A percentile compares a stretch with the other conserved stretches of the same genome.
These are phyloP conservation scores for Watsonalla cultraria DNA, from an alignment of 2,888 invertebrate genomes.

Conservation along the genomic window DNA sequence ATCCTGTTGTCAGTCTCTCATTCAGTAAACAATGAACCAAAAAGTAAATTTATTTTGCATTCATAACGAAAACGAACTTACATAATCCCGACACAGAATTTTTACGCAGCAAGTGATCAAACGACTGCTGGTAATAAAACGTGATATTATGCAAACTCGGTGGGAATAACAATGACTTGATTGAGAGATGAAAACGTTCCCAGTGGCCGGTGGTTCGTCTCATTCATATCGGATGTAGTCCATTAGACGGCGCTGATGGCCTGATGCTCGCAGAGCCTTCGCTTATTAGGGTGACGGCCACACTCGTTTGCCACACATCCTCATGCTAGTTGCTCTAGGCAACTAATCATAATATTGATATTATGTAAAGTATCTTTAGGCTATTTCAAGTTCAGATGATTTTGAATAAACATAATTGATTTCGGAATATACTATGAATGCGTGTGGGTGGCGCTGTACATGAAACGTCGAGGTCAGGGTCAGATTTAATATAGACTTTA, in stretches of 20 bases:
- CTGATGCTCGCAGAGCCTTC: constrained; percentile 23
- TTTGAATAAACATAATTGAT: too few relatives aligned
- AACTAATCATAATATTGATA: background rate
- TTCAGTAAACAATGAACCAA: too few relatives aligned
- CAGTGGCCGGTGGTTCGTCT: constrained; percentile 8
- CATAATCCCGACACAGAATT: background rate
- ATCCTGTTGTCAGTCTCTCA: too few relatives aligned
- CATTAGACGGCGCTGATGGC: constrained; percentile 13
- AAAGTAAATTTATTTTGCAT: background rate
- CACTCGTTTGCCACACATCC: constrained; percentile 21
- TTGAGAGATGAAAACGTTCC: constrained; percentile 5
- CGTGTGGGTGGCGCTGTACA: too few relatives aligned
- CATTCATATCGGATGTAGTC: constrained; percentile 23
- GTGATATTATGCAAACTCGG: background rate
- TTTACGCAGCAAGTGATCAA: background rate
- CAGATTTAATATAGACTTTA: too few relatives aligned
- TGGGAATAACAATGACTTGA: background rate
- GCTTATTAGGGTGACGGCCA: constrained; percentile 27
- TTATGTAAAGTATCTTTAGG: background rate
- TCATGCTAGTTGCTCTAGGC: constrained; percentile 3
- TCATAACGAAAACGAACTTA: background rate
- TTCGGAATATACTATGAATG: too few relatives aligned
- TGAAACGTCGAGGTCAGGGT: too few relatives aligned
- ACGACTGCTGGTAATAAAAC: background rate
- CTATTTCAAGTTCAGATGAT: too few relatives aligned